Conservation (phyloP, 1,140 invertebrate species). For the Brachionus rotundiformis region DNA sequence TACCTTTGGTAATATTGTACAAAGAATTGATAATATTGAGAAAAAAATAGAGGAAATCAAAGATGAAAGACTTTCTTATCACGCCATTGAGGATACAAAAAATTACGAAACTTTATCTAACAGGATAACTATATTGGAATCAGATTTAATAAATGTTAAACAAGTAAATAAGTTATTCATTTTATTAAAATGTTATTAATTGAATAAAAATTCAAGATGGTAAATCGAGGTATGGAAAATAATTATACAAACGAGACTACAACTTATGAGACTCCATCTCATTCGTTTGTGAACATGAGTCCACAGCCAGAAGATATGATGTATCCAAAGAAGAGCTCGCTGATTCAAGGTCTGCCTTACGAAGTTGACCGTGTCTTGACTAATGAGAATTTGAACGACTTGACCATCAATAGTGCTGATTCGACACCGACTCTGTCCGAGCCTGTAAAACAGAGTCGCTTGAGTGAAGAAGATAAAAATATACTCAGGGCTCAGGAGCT, state of each 20-base stretch:
- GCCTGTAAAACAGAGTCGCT: neutral
- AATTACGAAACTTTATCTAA: slow-evolving; percentile 11
- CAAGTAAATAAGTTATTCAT: slow-evolving; percentile 7
- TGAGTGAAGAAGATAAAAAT: slow-evolving; percentile 26
- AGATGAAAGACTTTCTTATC: neutral
- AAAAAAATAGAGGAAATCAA: slow-evolving; percentile 6
- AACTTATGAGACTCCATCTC: neutral
- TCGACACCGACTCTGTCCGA: slow-evolving; percentile 27
- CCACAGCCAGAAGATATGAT: neutral
- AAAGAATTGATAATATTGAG: slow-evolving; percentile 32
- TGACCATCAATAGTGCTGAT: slow-evolving; percentile 46
- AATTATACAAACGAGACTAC: slow-evolving; percentile 9
- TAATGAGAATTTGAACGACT: neutral
- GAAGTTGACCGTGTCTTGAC: neutral
- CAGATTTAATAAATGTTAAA: slow-evolving; percentile 30
- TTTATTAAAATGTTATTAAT: neutral
- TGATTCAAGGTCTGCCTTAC: slow-evolving; percentile 13
- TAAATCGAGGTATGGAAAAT: neutral
- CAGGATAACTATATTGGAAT: slow-evolving; percentile 11
- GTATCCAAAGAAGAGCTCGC: slow-evolving; percentile 34
- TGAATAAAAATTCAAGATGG: neutral
- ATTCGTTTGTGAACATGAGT: slow-evolving; percentile 39
- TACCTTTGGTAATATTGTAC: neutral
- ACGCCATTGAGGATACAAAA: neutral
- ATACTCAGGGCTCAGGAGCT: slow-evolving; percentile 23